Evolutionary conservation across 2,113 vertebrate genomes (phyloP), one percentile per base, ranked within the genome.

Genomic region (Caretta caretta): DNA sequence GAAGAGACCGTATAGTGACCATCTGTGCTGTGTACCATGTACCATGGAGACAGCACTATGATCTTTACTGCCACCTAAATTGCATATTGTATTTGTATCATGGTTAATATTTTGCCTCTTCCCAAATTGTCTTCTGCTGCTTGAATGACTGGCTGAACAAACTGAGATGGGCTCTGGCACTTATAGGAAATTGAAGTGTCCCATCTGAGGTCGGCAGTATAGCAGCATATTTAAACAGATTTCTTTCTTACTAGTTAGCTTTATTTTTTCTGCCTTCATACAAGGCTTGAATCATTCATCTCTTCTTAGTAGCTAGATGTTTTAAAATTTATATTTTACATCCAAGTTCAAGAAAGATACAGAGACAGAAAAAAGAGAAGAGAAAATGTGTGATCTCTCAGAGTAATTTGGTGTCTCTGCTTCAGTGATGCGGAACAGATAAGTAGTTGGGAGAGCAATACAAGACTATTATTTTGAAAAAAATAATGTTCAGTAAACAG

Each of bases 91-190:
- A 72, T 78, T 24, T 78, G 75, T 8, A 14, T 27, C 75, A 27
- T 78, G 42, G 8, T 78, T 46, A 12, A 53, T 49, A 90, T 89
- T 22, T 59, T 90, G 65, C 88, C 19, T 78, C 1, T 38, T 59
- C 84, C 80, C 24, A 56, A 78, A 89, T 79, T 46, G 10, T 24
- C 90, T n/a, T 19, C 48, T 46, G 46, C 12, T 14, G 53, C n/a
- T 7, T 42, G 22, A 22, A 2, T n/a, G 62, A 53, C 53, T 96
- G 90, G 54, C 48, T 50, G 50, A 95, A 59, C 27, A 94, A 89
- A 85, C 24, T 16, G 25, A 85, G 6, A 72, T 1, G 59, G 38
- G 14, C 1, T 57, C 2, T 17, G 93, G 49, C 24, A 56, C 8
- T 83, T 22, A 27, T 80, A 62, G 75, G 75, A 78, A 76, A 76